Base-by-base conservation (phyloP, 2,113 vertebrate genomes). In the Myiozetetes cayanensis region DNA sequence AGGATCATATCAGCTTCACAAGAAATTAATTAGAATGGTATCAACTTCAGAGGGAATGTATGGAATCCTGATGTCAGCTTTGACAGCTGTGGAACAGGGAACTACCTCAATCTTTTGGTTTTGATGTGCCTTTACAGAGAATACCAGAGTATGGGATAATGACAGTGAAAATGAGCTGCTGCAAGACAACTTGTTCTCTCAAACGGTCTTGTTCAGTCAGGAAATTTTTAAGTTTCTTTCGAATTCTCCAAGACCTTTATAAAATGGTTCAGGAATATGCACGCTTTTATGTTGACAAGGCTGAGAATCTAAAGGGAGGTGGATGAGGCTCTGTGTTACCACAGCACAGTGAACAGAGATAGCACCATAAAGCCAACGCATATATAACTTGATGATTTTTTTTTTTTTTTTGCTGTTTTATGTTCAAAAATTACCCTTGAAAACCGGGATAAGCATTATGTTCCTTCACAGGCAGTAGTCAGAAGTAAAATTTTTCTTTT, bases 21-120 rank as follows among this genome's bases (percentile, higher is more conserved):
- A 71, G 76, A 43, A 82, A 86, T 27, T 78, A 89, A 93, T 80
- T 70, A 71, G 58, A 50, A 56, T 81, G 2, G 1, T 67, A 73
- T 83, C 63, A 83, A 18, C 90, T 63, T 90, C 72, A 71, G 41
- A 89, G 61, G 79, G n/a, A 76, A 86, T 13, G 23, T 85, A 74
- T 71, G 55, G 85, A 90, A 86, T 93, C 74, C 46, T 41, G 75
- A 85, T 89, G 85, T 87, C 93, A 91, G 74, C 66, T 79, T 62
- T 94, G 91, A 77, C 85, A 88, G 87, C 55, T 75, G 12, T 8
- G 75, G 90, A 24, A 18, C 59, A 59, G 47, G 58, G 85, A 93
- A 21, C 23, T 28, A 23, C 70, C 75, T 67, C 63, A 59, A 0
- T 37, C 77, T 72, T 86, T 72, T n/a, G 53, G 3, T 37, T 94